Base-by-base conservation (phyloP, 2,797 vertebrate genomes). In the Alcedo atthis region DNA sequence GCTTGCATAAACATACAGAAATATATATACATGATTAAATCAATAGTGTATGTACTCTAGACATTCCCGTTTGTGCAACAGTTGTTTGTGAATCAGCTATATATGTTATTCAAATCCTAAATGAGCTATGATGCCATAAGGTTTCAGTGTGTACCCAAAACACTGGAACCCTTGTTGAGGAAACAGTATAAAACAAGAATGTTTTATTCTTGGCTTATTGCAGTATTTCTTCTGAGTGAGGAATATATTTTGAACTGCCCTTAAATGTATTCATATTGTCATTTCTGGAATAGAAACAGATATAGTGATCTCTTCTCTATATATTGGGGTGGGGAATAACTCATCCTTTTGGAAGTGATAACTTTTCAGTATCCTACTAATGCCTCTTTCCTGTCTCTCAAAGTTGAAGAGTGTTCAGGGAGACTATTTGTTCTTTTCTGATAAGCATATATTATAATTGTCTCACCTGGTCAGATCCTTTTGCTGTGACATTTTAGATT, bases 21-120 rank as follows among this genome's bases (percentile, higher is more conserved):
- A 77, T 57, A 73, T 40, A 30, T 57, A 49, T 45, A 88, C 83
- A 84, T 67, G 22, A 73, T 90, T n/a, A 86, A 89, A 93, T 86
- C n/a, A 30, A 58, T 89, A 42, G n/a, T 78, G 46, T 45, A 92
- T 90, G 19, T 81, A 61, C 81, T 59, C 54, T 86, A 81, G 46
- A 83, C 78, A 81, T 67, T 85, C 43, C 19, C n/a, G 81, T 61
- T 81, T 83, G 45, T 42, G 35, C 88, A 77, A 87, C 62, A 53
- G 58, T 81, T 82, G 37, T 95, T 85, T 80, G 35, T 66, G 86
- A 87, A 84, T 73, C 67, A 71, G 61, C 25, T 89, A 24, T 67
- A 37, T 4, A n/a, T 46, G 59, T 43, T 63, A 58, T 71, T 89
- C 63, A 85, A 68, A 76, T 68, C 43, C 58, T 82, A 77, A 85